These are phyloP conservation scores for Lophura nycthemera DNA, from an alignment of 2,113 vertebrate species.

Conservation along the genomic window DNA sequence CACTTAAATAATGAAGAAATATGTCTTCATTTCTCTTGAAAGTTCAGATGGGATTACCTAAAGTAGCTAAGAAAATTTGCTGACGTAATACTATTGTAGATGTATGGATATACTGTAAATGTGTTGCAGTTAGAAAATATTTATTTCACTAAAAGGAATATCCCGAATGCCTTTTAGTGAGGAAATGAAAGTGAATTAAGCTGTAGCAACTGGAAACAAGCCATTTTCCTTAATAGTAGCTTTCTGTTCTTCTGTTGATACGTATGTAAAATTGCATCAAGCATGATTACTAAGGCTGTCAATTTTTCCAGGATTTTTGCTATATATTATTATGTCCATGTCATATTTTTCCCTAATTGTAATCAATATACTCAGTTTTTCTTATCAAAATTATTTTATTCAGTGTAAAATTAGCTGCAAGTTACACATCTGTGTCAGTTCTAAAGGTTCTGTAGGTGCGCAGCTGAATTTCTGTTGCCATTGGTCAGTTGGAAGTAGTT, in stretches of 20 bases:
- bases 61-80: neutral
- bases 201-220: constrained; percentile 1
- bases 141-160: constrained; percentile 12
- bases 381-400: neutral
- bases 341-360: neutral
- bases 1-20: neutral
- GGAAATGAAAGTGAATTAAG: neutral
- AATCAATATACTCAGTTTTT: neutral
- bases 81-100: neutral
- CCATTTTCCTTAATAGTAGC: neutral
- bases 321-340: neutral
- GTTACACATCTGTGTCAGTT: neutral
- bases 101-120: neutral
- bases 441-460: neutral
- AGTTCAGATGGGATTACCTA: neutral
- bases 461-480: neutral
- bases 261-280: neutral
- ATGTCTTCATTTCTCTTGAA: neutral
- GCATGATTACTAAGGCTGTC: neutral
- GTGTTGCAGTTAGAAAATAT: neutral
- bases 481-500: neutral
- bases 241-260: neutral
- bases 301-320: neutral
- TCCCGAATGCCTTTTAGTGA: constrained; percentile 9
- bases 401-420: neutral